Percentiles rank a stretch among this genome's conserved stretches.
These are phyloP conservation scores for Momotus momota DNA, from an alignment of 2,797 vertebrate species.

Conservation along the genomic window DNA sequence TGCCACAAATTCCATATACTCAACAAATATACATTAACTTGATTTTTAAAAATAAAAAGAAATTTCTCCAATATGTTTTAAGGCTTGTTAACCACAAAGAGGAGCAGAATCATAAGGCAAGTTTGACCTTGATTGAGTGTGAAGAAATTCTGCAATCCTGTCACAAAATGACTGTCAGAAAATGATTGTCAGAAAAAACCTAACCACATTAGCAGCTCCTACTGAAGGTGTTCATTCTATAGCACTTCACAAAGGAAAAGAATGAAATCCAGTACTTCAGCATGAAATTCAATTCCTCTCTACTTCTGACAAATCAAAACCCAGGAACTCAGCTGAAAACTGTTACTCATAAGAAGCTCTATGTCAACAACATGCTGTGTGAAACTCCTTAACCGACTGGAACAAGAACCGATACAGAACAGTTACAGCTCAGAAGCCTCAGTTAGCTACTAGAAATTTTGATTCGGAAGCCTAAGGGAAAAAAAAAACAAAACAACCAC, in stretches of 20 bases:
- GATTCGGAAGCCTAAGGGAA: background rate
- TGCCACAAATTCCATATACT: background rate
- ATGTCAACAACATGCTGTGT: background rate
- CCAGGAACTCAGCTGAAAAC: background rate
- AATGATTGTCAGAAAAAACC: background rate
- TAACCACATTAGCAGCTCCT: background rate
- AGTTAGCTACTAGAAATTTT: background rate
- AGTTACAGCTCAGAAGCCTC: background rate
- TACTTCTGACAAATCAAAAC: background rate
- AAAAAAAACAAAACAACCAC: background rate
- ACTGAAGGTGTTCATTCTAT: background rate
- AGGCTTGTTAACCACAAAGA: background rate
- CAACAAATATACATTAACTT: background rate
- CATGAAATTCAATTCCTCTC: background rate
- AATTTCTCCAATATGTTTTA: background rate
- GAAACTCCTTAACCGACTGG: background rate
- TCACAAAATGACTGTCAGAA: background rate
- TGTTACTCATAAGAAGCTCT: background rate
- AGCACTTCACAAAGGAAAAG: background rate
- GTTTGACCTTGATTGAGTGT: fast-evolving
- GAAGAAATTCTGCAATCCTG: background rate
- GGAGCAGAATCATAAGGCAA: background rate
- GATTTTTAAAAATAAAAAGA: background rate
- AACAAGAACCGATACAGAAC: background rate
- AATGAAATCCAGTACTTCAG: background rate